Evolutionary conservation across 2,888 invertebrate species (phyloP).

Genomic region (Ornithoptera priamus): DNA sequence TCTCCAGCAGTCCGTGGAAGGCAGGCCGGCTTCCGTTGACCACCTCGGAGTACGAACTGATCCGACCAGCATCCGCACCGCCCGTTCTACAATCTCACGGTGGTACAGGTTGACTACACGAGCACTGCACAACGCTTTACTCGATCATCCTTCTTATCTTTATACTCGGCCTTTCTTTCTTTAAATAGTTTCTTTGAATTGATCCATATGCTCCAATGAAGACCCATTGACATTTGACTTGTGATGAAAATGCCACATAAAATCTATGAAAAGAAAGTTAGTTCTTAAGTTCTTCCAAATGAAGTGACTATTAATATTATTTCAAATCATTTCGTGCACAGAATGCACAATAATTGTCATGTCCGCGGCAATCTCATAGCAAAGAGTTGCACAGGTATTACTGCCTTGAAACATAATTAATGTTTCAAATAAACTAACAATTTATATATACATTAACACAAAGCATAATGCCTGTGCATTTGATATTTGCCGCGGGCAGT

Average conservation of each 20-base stretch:
- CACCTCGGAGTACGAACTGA: constrained; percentile 58
- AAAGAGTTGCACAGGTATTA: constrained; percentile 3
- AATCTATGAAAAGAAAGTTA: too few relatives aligned
- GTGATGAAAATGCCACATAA: too few relatives aligned
- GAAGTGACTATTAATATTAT: too few relatives aligned
- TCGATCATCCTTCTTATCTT: background rate
- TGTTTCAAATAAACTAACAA: background rate
- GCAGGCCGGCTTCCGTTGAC: constrained; percentile 50
- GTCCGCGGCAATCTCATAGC: constrained; percentile 15
- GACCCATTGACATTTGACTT: too few relatives aligned
- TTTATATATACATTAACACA: background rate
- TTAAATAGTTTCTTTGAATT: too few relatives aligned
- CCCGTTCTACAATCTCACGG: constrained; percentile 54
- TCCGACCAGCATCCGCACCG: constrained; percentile 55
- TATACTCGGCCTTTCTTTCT: background rate
- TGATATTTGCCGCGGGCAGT: constrained; percentile 52
- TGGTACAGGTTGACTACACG: constrained; percentile 63
- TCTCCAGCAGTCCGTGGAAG: constrained; percentile 54
- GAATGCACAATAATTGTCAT: constrained; percentile 10
- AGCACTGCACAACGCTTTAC: constrained; percentile 50
- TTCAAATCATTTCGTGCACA: constrained; percentile 19
- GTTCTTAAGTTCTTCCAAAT: too few relatives aligned
- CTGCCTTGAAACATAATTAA: background rate
- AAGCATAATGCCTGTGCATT: constrained; percentile 15
- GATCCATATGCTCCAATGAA: too few relatives aligned